Conservation (phyloP, 2,797 vertebrate genomes). For the Tangara arthus region DNA sequence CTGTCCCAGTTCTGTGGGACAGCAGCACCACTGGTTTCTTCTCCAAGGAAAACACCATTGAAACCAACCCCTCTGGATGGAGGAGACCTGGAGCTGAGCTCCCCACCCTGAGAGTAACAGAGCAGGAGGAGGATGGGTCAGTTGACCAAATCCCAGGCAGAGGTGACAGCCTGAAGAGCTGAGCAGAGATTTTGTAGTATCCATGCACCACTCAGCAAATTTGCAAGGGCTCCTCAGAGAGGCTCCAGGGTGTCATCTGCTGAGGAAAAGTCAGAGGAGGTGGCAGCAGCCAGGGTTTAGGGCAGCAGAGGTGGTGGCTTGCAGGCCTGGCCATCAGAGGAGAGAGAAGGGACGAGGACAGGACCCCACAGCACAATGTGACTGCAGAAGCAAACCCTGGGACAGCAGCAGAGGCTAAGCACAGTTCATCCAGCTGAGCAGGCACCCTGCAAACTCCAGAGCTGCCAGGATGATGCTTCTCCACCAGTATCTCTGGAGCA, state of each 20-base stretch:
- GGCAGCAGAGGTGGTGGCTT: background rate
- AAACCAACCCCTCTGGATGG: background rate
- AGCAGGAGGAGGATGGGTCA: background rate
- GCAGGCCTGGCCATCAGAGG: background rate
- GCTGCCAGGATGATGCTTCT: background rate
- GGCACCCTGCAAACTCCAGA: rapidly evolving
- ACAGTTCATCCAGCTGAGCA: background rate
- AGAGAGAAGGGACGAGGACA: background rate
- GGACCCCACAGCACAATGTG: rapidly evolving
- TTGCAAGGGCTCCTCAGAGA: background rate
- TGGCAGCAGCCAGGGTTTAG: background rate
- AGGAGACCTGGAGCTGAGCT: background rate
- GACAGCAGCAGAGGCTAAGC: background rate
- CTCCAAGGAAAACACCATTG: background rate
- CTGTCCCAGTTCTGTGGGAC: background rate
- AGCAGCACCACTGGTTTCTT: background rate
- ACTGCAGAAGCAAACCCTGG: background rate
- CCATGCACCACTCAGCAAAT: background rate
- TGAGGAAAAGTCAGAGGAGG: background rate
- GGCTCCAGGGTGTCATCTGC: background rate
- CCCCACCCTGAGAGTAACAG: background rate
- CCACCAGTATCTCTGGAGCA: background rate
- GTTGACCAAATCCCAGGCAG: background rate
- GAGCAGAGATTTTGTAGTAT: background rate
- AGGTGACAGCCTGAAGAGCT: background rate